Conservation (phyloP, 2,113 vertebrate genomes). For the Tor tambroides region DNA sequence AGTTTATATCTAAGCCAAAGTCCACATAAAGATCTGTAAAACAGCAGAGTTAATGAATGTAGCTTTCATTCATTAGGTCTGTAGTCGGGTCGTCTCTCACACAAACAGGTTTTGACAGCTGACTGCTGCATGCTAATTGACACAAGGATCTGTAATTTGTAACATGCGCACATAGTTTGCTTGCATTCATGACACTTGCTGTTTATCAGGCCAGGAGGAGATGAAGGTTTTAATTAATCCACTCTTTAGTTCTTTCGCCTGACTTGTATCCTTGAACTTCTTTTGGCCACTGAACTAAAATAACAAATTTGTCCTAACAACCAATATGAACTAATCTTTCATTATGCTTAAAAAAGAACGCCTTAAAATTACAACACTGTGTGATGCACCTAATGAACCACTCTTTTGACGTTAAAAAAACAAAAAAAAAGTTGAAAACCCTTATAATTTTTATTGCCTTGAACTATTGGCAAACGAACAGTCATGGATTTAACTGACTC, state of each 20-base stretch:
- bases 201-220: slow-evolving; percentile 49
- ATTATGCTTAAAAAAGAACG: background rate
- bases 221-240: slow-evolving; percentile 28
- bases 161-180: slow-evolving; percentile 41
- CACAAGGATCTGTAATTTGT: slow-evolving; percentile 44
- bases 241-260: background rate
- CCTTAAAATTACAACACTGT: background rate
- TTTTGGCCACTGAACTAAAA: background rate
- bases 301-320: background rate
- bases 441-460: background rate
- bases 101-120: slow-evolving; percentile 57
- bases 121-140: slow-evolving; percentile 51
- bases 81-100: slow-evolving; percentile 15
- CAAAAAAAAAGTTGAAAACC: background rate
- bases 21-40: slow-evolving; percentile 52
- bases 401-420: background rate
- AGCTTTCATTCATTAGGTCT: slow-evolving; percentile 49
- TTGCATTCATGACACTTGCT: slow-evolving; percentile 42
- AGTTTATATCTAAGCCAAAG: slow-evolving; percentile 50
- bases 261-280: background rate
- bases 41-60: slow-evolving; percentile 50
- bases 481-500: background rate
- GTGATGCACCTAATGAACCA: background rate
- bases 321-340: background rate
- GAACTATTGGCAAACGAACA: slow-evolving; percentile 23